A percentile compares a stretch with the other conserved stretches of the same genome.
Evolutionary conservation across 2,797 vertebrate genomes (phyloP).

Genomic region (Hippocampus kuda): DNA sequence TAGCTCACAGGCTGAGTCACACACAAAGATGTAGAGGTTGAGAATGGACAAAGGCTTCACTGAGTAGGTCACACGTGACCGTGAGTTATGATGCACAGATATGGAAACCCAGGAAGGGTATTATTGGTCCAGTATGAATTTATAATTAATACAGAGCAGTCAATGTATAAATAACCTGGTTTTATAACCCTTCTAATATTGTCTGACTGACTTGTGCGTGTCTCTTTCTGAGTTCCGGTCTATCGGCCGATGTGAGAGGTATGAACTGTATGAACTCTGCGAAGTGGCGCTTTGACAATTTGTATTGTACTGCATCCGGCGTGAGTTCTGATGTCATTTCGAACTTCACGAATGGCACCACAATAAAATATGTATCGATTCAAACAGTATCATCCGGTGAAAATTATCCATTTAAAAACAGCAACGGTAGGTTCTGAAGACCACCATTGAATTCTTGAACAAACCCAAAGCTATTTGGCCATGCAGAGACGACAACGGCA

Average conservation of each 20-base stretch:
- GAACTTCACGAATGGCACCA: too few relatives aligned
- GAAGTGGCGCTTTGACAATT: too few relatives aligned
- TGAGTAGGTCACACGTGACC: slow-evolving; percentile 25
- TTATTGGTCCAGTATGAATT: slow-evolving; percentile 9
- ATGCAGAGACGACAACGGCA: slow-evolving; percentile 18
- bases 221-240: not conserved
- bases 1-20: slow-evolving; percentile 40
- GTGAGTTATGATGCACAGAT: slow-evolving; percentile 1
- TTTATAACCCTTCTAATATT: not conserved
- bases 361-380: too few relatives aligned
- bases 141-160: not conserved
- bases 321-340: too few relatives aligned
- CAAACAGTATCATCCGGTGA: not conserved
- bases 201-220: not conserved
- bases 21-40: slow-evolving; percentile 12
- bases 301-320: too few relatives aligned
- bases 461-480: slow-evolving; percentile 13
- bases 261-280: too few relatives aligned
- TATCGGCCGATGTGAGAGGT: not conserved
- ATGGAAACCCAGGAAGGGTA: not conserved
- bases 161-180: not conserved
- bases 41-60: slow-evolving; percentile 32
- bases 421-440: slow-evolving; percentile 8
- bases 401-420: not conserved
- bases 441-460: slow-evolving; percentile 15